Conservation (phyloP, 2,797 vertebrate genomes). For the Gymnodraco acuticeps region DNA sequence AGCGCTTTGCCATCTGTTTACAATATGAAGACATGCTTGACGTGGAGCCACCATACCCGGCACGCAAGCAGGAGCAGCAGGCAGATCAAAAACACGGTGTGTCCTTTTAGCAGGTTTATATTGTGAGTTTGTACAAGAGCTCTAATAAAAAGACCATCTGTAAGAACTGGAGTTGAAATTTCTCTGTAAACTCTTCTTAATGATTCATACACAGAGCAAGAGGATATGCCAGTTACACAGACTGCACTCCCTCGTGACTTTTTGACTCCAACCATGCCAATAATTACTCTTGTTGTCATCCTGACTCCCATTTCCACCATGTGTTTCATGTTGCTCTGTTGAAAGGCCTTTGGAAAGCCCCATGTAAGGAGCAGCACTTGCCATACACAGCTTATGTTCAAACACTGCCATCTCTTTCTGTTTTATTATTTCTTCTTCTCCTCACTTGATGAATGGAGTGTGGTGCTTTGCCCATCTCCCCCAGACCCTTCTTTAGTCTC, state of each 20-base stretch:
- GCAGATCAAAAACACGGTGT: constrained; percentile 19
- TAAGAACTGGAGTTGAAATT: constrained; percentile 44
- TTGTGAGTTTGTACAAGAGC: constrained; percentile 17
- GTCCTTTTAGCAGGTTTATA: constrained; percentile 30
- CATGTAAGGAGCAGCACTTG: constrained; percentile 59
- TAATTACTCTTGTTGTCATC: constrained; percentile 60
- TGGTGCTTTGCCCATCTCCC: constrained; percentile 33
- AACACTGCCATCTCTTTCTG: constrained; percentile 55
- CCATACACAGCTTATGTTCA: constrained; percentile 54
- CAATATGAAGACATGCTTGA: constrained; percentile 51
- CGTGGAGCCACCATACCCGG: constrained; percentile 26
- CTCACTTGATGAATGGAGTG: constrained; percentile 41
- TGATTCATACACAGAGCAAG: constrained; percentile 69
- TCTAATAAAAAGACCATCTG: constrained; percentile 31
- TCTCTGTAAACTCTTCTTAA: constrained; percentile 50
- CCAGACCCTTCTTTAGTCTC: constrained; percentile 43
- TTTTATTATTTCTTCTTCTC: constrained; percentile 28
- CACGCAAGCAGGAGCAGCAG: constrained; percentile 26
- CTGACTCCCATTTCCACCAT: constrained; percentile 59
- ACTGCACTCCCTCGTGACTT: constrained; percentile 59
- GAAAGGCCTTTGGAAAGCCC: constrained; percentile 65
- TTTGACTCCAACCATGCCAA: constrained; percentile 52
- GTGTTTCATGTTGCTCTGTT: constrained; percentile 67
- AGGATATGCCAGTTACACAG: constrained; percentile 57
- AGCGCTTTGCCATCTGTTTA: constrained; percentile 47